Evolutionary conservation across 92 coral and sea anemone genomes (phyloP).

Genomic region (Chrysogorgia sp.): DNA sequence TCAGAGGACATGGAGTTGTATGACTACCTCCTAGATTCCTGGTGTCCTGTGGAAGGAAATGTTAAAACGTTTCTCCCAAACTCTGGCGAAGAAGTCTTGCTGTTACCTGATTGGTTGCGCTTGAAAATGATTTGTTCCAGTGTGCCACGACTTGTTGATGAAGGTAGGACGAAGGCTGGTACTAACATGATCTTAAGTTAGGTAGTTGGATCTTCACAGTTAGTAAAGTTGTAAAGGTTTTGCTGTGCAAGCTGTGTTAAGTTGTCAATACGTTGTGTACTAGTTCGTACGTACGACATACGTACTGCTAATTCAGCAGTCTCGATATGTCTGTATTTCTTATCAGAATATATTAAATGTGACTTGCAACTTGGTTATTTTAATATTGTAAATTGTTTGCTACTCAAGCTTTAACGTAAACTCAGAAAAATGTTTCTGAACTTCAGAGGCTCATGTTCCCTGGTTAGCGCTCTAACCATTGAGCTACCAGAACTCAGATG

Average conservation of each 20-base stretch:
- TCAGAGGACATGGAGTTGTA: slow-evolving; percentile 66
- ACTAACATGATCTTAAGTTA: background rate
- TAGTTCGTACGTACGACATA: too few species aligned
- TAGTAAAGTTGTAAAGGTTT: background rate
- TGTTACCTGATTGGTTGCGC: slow-evolving; percentile 91
- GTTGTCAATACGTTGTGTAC: background rate
- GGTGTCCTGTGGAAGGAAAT: slow-evolving; percentile 91
- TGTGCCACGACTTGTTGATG: slow-evolving; percentile 81
- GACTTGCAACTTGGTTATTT: too few species aligned
- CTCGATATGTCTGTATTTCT: too few species aligned
- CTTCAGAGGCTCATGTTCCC: too few species aligned
- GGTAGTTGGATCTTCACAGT: background rate
- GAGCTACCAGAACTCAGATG: too few species aligned
- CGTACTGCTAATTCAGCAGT: too few species aligned
- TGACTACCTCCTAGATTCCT: slow-evolving; percentile 65
- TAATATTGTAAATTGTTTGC: too few species aligned
- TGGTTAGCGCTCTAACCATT: too few species aligned
- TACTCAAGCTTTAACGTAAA: too few species aligned
- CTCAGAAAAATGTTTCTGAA: too few species aligned
- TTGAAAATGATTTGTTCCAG: slow-evolving; percentile 91
- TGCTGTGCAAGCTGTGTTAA: too few species aligned
- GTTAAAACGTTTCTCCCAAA: slow-evolving; percentile 85
- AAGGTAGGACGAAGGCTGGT: slow-evolving; percentile 57
- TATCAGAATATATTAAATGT: too few species aligned
- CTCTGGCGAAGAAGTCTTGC: slow-evolving; percentile 89